A percentile compares a stretch with the other conserved stretches of the same genome.
Conservation (phyloP, 2,888 invertebrate genomes). For the Hypomecis atomaria region DNA sequence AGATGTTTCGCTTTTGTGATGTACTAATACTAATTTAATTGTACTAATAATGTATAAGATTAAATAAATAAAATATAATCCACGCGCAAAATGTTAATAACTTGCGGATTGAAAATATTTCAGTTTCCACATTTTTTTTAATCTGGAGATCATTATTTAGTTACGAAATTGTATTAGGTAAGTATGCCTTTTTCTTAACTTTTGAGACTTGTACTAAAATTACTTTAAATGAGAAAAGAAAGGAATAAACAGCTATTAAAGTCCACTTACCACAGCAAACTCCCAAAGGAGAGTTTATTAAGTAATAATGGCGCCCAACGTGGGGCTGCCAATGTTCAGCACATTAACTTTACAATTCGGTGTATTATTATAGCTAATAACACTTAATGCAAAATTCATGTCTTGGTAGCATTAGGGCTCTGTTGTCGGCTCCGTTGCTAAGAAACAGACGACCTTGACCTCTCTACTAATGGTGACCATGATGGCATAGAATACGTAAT, state of each 20-base stretch:
- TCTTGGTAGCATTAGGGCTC: conserved; percentile 39
- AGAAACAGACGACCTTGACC: conserved; percentile 50
- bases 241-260: conserved; percentile 9
- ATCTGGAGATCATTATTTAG: no score
- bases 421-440: conserved; percentile 56
- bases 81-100: no score
- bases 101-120: no score
- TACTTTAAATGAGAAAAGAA: not conserved
- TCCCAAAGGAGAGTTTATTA: conserved; percentile 27
- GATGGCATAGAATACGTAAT: conserved; percentile 24
- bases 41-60: no score
- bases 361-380: conserved; percentile 46
- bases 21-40: no score
- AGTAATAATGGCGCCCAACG: conserved; percentile 44
- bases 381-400: conserved; percentile 47
- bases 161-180: no score
- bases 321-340: conserved; percentile 33
- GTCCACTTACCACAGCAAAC: conserved; percentile 31
- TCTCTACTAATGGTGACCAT: conserved; percentile 39
- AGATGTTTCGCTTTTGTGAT: no score
- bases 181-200: not conserved
- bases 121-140: not conserved
- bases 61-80: no score
- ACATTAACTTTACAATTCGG: conserved; percentile 31
- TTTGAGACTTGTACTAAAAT: not conserved